Evolutionary conservation across 2,797 vertebrate species (phyloP).

Genomic region (Sebastes kiyomatsui): DNA sequence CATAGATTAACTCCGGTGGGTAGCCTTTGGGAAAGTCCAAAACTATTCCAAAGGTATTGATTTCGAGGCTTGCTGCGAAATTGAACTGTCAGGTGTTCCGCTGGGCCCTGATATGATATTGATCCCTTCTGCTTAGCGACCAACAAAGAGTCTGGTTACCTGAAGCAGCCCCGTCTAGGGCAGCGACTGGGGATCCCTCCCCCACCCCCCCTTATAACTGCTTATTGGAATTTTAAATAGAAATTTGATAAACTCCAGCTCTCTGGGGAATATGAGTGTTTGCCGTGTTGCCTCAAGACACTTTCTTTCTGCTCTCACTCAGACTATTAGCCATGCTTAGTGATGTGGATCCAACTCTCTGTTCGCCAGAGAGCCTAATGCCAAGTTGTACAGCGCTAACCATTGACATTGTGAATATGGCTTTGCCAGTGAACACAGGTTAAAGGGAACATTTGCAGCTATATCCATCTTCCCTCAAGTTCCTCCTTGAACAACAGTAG

Average conservation of each 20-base stretch:
- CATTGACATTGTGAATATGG: conserved; percentile 36
- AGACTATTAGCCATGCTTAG: conserved; percentile 43
- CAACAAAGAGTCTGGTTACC: conserved; percentile 74
- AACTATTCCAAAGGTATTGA: conserved; percentile 85
- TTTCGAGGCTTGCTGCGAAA: conserved; percentile 83
- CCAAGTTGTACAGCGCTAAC: neutral
- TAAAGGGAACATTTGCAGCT: conserved; percentile 19
- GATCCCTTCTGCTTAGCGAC: conserved; percentile 80
- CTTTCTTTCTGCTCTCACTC: conserved; percentile 38
- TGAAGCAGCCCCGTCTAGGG: conserved; percentile 38
- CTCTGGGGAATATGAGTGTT: conserved; percentile 30
- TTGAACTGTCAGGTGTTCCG: conserved; percentile 88
- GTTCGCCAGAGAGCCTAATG: conserved; percentile 26
- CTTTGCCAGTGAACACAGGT: conserved; percentile 13
- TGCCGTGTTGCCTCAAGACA: conserved; percentile 22
- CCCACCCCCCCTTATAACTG: neutral
- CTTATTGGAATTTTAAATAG: conserved; percentile 74
- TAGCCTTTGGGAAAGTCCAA: conserved; percentile 75
- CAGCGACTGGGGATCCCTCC: neutral
- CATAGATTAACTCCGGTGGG: conserved; percentile 74
- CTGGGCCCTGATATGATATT: conserved; percentile 87
- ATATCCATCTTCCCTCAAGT: neutral
- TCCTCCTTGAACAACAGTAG: neutral
- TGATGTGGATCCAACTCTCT: conserved; percentile 40
- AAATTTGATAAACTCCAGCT: conserved; percentile 69